Conservation (phyloP, 2,113 vertebrate species). For the Malurus melanocephalus region DNA sequence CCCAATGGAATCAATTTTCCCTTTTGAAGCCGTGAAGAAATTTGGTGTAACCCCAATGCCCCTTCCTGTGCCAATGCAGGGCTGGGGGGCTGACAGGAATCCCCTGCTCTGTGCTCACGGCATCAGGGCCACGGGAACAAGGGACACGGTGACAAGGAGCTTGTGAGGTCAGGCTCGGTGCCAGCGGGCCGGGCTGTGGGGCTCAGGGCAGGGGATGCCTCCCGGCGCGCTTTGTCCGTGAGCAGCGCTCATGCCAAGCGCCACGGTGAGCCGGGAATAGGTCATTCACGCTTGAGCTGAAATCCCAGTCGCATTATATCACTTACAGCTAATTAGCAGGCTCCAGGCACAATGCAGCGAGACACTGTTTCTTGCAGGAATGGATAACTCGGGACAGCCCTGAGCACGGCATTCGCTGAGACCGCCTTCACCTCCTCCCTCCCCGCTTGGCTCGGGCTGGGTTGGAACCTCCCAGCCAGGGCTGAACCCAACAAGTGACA, state of each 20-base stretch:
- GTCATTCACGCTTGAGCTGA: constrained; percentile 44
- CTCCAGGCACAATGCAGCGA: constrained; percentile 42
- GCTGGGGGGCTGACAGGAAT: neutral
- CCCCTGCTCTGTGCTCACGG: neutral
- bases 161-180: neutral
- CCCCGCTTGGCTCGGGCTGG: neutral
- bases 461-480: neutral
- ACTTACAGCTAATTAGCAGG: constrained; percentile 67
- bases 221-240: neutral
- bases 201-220: neutral
- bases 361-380: constrained; percentile 13
- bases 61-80: neutral
- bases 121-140: neutral
- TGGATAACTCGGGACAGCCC: neutral
- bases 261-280: constrained; percentile 15
- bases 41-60: neutral
- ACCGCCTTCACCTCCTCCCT: neutral
- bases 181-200: neutral
- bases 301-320: constrained; percentile 49
- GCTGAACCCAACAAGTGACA: neutral
- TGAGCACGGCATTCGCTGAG: neutral
- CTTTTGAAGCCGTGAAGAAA: neutral
- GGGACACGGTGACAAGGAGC: neutral
- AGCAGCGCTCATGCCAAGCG: constrained; percentile 6
- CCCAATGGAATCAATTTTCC: neutral